A percentile compares a stretch with the other conserved stretches of the same genome.
phyloP scores from a whole-genome alignment of 1,140 invertebrate species.

The Drosophila biarmipes region DNA sequence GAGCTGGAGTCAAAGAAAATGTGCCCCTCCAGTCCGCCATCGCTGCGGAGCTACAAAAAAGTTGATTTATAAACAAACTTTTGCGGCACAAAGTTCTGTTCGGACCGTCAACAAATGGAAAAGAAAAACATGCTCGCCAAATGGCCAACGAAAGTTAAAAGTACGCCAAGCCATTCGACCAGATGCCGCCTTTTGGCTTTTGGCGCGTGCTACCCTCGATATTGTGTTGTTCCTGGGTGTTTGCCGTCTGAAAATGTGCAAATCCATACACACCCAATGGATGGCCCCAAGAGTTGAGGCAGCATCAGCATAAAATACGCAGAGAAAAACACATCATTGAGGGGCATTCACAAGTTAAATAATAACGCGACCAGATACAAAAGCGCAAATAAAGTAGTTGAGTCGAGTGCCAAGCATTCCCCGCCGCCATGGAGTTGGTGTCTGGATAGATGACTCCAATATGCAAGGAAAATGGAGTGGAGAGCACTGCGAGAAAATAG shows the following conservation, averaged over 20 bases:
- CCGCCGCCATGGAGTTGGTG: conserved; percentile 20
- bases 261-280: conserved; percentile 48
- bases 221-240: conserved; percentile 7
- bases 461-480: conserved; percentile 22
- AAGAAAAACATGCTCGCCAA: conserved; percentile 60
- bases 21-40: background rate
- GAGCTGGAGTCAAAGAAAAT: conserved; percentile 34
- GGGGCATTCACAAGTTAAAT: conserved; percentile 58
- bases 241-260: conserved; percentile 5
- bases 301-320: conserved; percentile 54
- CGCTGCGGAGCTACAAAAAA: conserved; percentile 40
- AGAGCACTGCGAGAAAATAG: conserved; percentile 5
- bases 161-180: conserved; percentile 29
- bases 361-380: conserved; percentile 55
- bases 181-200: conserved; percentile 24
- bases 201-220: conserved; percentile 28
- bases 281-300: conserved; percentile 17
- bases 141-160: conserved; percentile 73
- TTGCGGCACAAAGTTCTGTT: conserved; percentile 65
- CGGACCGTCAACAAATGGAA: conserved; percentile 64
- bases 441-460: conserved; percentile 38
- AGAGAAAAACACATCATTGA: conserved; percentile 51
- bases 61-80: conserved; percentile 81
- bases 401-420: conserved; percentile 35
- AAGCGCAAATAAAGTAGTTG: conserved; percentile 60